Conservation (phyloP, 1,140 invertebrate species). For the Tetramorium simillimum region DNA sequence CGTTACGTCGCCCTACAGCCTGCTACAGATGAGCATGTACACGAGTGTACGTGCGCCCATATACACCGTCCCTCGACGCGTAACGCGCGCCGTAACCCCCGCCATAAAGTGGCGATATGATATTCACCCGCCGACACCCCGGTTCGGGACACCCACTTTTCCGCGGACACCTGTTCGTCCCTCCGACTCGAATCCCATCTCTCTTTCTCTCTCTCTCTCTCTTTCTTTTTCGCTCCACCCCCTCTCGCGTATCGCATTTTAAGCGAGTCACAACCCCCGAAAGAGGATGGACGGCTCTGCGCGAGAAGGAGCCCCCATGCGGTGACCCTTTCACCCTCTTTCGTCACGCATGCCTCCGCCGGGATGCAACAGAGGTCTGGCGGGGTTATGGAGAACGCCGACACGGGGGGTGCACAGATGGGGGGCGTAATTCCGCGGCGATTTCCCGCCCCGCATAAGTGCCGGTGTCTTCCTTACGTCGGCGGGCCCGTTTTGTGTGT, state of each 20-base stretch:
- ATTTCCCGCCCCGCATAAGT: slow-evolving; percentile 66
- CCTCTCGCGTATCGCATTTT: slow-evolving; percentile 71
- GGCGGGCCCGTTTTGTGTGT: slow-evolving; percentile 50
- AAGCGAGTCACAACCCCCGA: slow-evolving; percentile 73
- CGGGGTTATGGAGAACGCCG: slow-evolving; percentile 37
- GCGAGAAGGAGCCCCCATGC: slow-evolving; percentile 39
- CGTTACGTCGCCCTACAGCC: slow-evolving; percentile 3
- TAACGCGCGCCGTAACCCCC: slow-evolving; percentile 66
- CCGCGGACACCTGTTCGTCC: slow-evolving; percentile 76
- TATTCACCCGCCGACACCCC: slow-evolving; percentile 72
- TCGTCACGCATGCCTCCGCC: slow-evolving; percentile 49
- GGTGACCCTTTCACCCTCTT: slow-evolving; percentile 64
- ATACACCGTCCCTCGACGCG: slow-evolving; percentile 15
- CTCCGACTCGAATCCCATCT: slow-evolving; percentile 35
- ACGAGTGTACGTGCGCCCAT: not conserved
- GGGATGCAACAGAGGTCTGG: not conserved
- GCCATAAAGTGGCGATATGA: slow-evolving; percentile 77
- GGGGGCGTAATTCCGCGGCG: slow-evolving; percentile 74
- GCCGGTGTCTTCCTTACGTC: slow-evolving; percentile 69
- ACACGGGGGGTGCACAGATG: slow-evolving; percentile 76
- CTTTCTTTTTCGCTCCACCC: slow-evolving; percentile 23
- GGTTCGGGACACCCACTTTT: slow-evolving; percentile 73
- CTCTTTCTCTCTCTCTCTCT: slow-evolving; percentile 12
- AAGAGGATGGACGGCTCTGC: slow-evolving; percentile 46
- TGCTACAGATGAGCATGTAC: not conserved